These are phyloP conservation scores for Araneus ventricosus DNA, from an alignment of 1,140 invertebrate species.

Conservation along the genomic window DNA sequence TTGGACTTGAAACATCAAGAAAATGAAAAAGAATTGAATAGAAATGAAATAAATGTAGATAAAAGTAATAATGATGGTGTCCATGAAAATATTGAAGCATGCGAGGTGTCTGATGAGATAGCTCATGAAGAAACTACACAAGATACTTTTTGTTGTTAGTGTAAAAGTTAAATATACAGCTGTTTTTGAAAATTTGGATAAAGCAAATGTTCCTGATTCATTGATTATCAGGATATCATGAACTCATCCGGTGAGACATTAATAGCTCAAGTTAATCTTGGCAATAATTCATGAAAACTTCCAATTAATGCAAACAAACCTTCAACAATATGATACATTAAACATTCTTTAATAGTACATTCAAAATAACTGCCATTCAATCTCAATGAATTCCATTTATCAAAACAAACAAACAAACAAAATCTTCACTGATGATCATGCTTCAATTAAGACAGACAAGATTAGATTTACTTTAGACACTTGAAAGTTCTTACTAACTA, in stretches of 20 bases:
- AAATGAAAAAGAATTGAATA: neutral
- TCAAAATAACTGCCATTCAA: too few relatives aligned
- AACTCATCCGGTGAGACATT: neutral
- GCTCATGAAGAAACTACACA: neutral
- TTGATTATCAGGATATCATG: neutral
- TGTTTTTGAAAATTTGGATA: neutral
- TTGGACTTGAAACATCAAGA: neutral
- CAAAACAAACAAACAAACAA: too few relatives aligned
- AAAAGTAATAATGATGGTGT: neutral
- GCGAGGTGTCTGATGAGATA: neutral
- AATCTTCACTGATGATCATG: neutral
- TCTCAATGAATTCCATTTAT: too few relatives aligned
- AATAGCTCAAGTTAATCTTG: neutral
- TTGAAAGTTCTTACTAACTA: too few relatives aligned
- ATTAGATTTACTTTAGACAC: neutral
- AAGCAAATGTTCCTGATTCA: neutral
- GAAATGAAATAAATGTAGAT: neutral
- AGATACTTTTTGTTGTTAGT: neutral
- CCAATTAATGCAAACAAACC: too few relatives aligned
- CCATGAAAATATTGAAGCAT: neutral
- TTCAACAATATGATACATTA: too few relatives aligned
- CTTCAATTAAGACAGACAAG: neutral
- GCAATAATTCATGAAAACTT: too few relatives aligned
- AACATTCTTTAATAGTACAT: too few relatives aligned
- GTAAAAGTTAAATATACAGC: neutral